Conservation (phyloP, 2,113 vertebrate species). For the Apteryx owenii region DNA sequence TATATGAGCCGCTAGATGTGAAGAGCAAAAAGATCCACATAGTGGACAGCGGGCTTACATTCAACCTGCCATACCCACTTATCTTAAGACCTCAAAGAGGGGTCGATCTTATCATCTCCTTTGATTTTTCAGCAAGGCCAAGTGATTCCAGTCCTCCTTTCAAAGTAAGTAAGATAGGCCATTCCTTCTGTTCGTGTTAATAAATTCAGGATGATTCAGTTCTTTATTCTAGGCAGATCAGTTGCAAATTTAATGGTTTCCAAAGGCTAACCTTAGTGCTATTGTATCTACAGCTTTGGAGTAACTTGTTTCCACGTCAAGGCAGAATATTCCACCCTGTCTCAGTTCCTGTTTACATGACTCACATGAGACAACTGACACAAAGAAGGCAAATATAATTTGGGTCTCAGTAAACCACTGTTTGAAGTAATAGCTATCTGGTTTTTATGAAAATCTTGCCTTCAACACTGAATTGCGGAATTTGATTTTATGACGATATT, state of each 20-base stretch:
- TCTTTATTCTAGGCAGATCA: neutral
- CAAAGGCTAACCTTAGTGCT: neutral
- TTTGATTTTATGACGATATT: neutral
- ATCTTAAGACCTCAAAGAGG: slow-evolving; percentile 90
- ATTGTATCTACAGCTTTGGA: neutral
- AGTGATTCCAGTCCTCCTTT: slow-evolving; percentile 96
- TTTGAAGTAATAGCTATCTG: neutral
- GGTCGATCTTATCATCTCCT: slow-evolving; percentile 94
- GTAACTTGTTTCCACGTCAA: neutral
- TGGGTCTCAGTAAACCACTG: neutral
- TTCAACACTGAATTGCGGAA: neutral
- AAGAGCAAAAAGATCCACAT: slow-evolving; percentile 99
- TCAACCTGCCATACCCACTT: slow-evolving; percentile 94
- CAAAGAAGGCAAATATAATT: neutral
- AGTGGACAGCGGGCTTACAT: slow-evolving; percentile 96
- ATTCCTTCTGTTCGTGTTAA: neutral
- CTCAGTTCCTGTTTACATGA: slow-evolving; percentile 42
- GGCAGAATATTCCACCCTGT: neutral
- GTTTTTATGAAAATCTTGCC: neutral
- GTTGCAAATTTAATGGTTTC: neutral
- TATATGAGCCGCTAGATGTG: slow-evolving; percentile 96
- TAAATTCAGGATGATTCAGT: neutral
- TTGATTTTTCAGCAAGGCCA: slow-evolving; percentile 95
- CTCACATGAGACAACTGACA: neutral
- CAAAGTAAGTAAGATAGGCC: slow-evolving; percentile 81